A percentile compares a stretch with the other conserved stretches of the same genome.
phyloP scores from a whole-genome alignment of 2,113 vertebrate species.

The Limanda limanda region DNA sequence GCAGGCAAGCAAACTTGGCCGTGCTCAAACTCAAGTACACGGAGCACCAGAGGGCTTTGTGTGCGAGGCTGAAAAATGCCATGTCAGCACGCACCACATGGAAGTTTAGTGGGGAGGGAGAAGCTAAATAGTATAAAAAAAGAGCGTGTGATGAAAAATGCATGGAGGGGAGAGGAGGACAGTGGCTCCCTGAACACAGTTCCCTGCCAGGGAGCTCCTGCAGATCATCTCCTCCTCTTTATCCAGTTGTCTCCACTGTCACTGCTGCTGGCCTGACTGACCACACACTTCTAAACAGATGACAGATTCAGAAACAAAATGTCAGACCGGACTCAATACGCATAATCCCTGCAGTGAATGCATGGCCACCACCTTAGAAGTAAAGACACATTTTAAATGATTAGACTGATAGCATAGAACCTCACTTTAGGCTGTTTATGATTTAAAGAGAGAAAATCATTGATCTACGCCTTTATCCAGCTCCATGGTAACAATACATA shows the following conservation, averaged over 20 bases:
- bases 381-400: too few species aligned
- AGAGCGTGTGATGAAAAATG: conserved; percentile 71
- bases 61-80: conserved; percentile 68
- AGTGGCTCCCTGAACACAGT: conserved; percentile 43
- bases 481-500: too few species aligned
- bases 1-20: conserved; percentile 19
- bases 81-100: conserved; percentile 73
- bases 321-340: background rate
- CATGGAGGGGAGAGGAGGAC: conserved; percentile 60
- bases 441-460: too few species aligned
- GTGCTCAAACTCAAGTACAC: conserved; percentile 55
- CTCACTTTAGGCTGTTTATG: too few species aligned
- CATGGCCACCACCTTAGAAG: background rate
- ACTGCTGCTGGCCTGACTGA: conserved; percentile 33
- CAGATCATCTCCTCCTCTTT: conserved; percentile 46
- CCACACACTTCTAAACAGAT: conserved; percentile 37
- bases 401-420: too few species aligned
- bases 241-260: conserved; percentile 40
- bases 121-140: conserved; percentile 69
- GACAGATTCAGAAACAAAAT: background rate
- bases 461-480: too few species aligned
- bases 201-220: conserved; percentile 50
- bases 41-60: conserved; percentile 73
- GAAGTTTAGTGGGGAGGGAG: conserved; percentile 66
- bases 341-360: background rate